Evolutionary conservation across 2,888 invertebrate species (phyloP), one percentile per base, ranked within the genome.

Genomic region (Rhogogaster chlorosoma): DNA sequence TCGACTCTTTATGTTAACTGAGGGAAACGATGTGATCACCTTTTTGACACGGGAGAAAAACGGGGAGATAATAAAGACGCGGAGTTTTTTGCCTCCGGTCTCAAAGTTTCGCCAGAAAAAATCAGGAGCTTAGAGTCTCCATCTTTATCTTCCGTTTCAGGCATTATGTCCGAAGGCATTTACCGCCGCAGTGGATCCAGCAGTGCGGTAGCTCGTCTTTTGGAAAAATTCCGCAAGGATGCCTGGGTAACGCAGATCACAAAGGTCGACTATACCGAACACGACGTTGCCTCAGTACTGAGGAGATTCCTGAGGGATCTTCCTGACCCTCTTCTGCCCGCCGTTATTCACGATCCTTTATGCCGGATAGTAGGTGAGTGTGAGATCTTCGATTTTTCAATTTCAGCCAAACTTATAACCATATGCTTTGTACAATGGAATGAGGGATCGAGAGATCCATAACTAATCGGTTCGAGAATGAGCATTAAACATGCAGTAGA

Each of bases 291-390:
- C 4, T 97, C 97, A 57, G 97, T 97, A 0, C 94, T 99, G 7
- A 98, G 98, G 93, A 94, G 98, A 86, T 99, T 98, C 94, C 97
- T 99, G 93, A 95, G 98, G n/a, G 97, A 97, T 89, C 94, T 99
- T 82, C 97, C 98, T 0, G 98, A 98, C 89, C 96, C 98, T 0
- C 94, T 99, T 45, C 94, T 99, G 86, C 97, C 97, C 0, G 94
- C 95, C n/a, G 94, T 94, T 70, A 95, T 97, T 82, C 96, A 97
- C 88, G 95, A 95, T 85, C 95, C 95, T 88, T 95, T 97, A 82
- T 95, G 96, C 83, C 94, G 95, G 88, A 96, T 96, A 38, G 95
- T 96, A 88, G 95, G 97, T 97, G 93, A 93, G 93, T 83, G 10
- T 22, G 18, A 49, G 42, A 18, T 64, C 86, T 75, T 53, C 26